Percentiles rank a stretch among this genome's conserved stretches.
Evolutionary conservation across 2,113 vertebrate species (phyloP).

Genomic region (Neodontobutis hainanensis): DNA sequence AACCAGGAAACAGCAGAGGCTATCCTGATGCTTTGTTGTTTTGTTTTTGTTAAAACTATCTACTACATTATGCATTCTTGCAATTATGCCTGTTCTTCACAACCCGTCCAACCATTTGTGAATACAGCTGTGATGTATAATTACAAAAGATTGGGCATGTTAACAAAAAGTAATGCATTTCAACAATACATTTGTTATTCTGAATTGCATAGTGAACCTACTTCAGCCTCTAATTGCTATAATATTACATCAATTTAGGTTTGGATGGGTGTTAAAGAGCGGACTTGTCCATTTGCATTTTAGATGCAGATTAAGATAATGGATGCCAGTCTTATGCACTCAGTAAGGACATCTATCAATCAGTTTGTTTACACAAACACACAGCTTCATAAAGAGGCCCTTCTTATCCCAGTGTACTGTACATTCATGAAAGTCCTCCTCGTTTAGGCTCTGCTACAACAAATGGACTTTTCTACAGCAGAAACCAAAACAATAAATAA

Average conservation of each 20-base stretch:
- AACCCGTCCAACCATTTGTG: constrained; percentile 21
- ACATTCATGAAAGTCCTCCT: too few species aligned
- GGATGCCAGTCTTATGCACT: not conserved
- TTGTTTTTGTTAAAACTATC: constrained; percentile 37
- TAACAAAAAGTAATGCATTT: constrained; percentile 38
- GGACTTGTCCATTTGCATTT: constrained; percentile 43
- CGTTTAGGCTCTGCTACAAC: too few species aligned
- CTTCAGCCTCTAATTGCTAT: constrained; percentile 38
- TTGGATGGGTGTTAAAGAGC: constrained; percentile 24
- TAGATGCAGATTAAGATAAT: constrained; percentile 48
- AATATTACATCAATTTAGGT: constrained; percentile 44
- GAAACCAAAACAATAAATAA: too few species aligned
- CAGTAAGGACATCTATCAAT: too few species aligned
- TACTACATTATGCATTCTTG: constrained; percentile 43
- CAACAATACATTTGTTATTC: constrained; percentile 25
- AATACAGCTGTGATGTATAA: constrained; percentile 37
- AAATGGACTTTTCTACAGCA: too few species aligned
- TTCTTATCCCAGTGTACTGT: too few species aligned
- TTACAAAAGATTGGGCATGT: constrained; percentile 38
- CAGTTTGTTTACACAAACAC: too few species aligned
- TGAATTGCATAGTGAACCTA: constrained; percentile 21
- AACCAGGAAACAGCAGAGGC: constrained; percentile 28
- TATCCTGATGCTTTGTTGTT: constrained; percentile 29
- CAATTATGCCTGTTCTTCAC: constrained; percentile 33
- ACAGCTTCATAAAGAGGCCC: too few species aligned